Evolutionary conservation across 2,113 vertebrate species (phyloP).

Genomic region (Cinclus cinclus): DNA sequence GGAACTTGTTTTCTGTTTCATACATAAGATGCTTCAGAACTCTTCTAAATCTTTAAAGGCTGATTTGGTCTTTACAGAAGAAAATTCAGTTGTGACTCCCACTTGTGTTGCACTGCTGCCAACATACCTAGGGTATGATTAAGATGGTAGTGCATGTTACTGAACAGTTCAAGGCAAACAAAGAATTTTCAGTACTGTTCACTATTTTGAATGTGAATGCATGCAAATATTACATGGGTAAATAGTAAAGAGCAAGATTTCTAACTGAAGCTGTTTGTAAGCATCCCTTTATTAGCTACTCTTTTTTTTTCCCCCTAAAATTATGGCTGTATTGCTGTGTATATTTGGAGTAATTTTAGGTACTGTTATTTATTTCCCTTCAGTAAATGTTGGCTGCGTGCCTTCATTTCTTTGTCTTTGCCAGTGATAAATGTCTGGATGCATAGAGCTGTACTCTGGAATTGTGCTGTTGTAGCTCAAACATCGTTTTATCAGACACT

Average conservation of each 20-base stretch:
- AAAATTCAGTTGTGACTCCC: background rate
- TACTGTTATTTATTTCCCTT: background rate
- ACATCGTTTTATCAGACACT: background rate
- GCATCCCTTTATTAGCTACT: background rate
- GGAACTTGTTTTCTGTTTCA: background rate
- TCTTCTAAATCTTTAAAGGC: conserved; percentile 4
- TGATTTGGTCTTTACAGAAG: background rate
- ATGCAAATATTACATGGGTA: background rate
- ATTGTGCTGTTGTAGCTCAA: background rate
- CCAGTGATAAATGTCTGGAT: background rate
- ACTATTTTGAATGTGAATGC: background rate
- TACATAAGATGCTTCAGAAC: background rate
- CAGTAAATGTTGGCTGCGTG: background rate
- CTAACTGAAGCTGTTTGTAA: background rate
- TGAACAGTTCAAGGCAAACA: background rate
- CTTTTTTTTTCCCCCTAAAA: background rate
- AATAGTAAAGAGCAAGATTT: background rate
- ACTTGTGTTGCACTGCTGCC: background rate
- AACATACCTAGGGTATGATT: conserved; percentile 1
- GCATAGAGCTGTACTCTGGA: background rate
- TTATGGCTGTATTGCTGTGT: background rate
- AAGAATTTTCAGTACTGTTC: background rate
- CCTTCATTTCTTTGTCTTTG: background rate
- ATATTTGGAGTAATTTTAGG: background rate
- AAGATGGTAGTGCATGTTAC: background rate